A percentile compares a stretch with the other conserved stretches of the same genome.
phyloP scores from a whole-genome alignment of 2,113 vertebrate genomes.

The Hippocampus guttulatus region DNA sequence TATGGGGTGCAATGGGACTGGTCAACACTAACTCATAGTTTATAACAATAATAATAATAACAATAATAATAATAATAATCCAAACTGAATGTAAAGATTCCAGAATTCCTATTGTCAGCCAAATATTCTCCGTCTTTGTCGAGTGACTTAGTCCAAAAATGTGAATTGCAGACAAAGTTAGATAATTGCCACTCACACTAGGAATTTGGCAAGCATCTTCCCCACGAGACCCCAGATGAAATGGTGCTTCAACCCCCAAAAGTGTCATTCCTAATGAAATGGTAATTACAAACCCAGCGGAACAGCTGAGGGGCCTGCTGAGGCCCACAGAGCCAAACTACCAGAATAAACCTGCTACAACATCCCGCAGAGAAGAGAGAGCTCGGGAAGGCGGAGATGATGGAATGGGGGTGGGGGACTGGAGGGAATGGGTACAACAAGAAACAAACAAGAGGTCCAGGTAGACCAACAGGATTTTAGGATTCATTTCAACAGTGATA shows the following conservation, averaged over 20 bases:
- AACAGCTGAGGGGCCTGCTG: constrained; percentile 72
- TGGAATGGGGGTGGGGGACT: not conserved
- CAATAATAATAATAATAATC: not conserved
- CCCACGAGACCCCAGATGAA: constrained; percentile 70
- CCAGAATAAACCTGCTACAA: constrained; percentile 70
- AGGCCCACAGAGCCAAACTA: constrained; percentile 62
- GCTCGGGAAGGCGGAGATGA: constrained; percentile 12
- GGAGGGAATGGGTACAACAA: constrained; percentile 15
- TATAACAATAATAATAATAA: not conserved
- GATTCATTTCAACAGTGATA: constrained; percentile 65
- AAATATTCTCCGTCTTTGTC: constrained; percentile 62
- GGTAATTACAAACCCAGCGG: constrained; percentile 76
- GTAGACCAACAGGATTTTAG: constrained; percentile 48
- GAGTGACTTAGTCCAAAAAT: constrained; percentile 70
- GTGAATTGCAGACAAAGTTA: constrained; percentile 69
- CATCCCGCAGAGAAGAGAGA: constrained; percentile 62
- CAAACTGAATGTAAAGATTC: constrained; percentile 52
- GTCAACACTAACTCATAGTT: no score
- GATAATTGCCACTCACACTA: constrained; percentile 71
- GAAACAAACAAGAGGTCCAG: constrained; percentile 39
- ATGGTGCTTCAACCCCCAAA: constrained; percentile 75
- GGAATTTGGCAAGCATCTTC: constrained; percentile 68
- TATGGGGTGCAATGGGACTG: no score
- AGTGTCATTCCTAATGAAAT: constrained; percentile 77
- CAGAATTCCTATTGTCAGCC: constrained; percentile 62